phyloP scores from a whole-genome alignment of 2,113 vertebrate genomes.

The Callopanchax toddi region DNA sequence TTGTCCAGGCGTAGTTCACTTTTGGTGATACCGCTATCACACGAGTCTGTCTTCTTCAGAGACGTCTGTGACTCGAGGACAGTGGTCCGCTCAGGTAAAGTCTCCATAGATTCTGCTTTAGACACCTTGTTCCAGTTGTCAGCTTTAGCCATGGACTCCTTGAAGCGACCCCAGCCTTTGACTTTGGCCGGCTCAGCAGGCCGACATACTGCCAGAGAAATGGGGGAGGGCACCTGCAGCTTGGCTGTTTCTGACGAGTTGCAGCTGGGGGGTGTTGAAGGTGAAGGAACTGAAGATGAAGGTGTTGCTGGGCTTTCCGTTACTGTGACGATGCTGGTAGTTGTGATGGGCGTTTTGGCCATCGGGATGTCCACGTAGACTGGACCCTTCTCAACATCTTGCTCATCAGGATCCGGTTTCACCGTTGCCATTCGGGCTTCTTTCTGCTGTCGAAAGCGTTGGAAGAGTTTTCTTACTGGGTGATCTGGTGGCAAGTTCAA shows the following conservation, averaged over 20 bases:
- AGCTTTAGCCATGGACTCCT: slow-evolving; percentile 84
- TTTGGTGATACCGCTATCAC: slow-evolving; percentile 98
- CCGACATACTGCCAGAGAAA: slow-evolving; percentile 74
- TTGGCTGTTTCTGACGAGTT: slow-evolving; percentile 80
- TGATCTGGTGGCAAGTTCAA: slow-evolving; percentile 94
- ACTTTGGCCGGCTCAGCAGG: slow-evolving; percentile 79
- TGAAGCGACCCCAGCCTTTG: slow-evolving; percentile 95
- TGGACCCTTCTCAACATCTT: slow-evolving; percentile 88
- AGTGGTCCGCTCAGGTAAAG: slow-evolving; percentile 91
- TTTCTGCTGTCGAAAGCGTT: slow-evolving; percentile 97
- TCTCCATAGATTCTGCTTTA: slow-evolving; percentile 98
- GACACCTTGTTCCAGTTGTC: slow-evolving; percentile 94
- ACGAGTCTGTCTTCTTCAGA: slow-evolving; percentile 97
- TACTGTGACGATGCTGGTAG: slow-evolving; percentile 91
- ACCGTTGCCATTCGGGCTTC: slow-evolving; percentile 87
- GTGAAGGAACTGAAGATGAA: slow-evolving; percentile 73
- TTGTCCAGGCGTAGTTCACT: slow-evolving; percentile 96
- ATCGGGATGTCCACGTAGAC: slow-evolving; percentile 75
- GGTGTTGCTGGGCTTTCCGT: slow-evolving; percentile 94
- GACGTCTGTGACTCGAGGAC: slow-evolving; percentile 75
- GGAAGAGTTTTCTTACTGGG: slow-evolving; percentile 93
- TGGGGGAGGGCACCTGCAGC: slow-evolving; percentile 82
- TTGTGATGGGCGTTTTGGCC: slow-evolving; percentile 75
- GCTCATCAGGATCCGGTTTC: slow-evolving; percentile 73
- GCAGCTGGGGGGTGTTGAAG: slow-evolving; percentile 60